Percentiles rank a stretch among this genome's conserved stretches.
Conservation (phyloP, 2,113 vertebrate species). For the Antigone vipio region DNA sequence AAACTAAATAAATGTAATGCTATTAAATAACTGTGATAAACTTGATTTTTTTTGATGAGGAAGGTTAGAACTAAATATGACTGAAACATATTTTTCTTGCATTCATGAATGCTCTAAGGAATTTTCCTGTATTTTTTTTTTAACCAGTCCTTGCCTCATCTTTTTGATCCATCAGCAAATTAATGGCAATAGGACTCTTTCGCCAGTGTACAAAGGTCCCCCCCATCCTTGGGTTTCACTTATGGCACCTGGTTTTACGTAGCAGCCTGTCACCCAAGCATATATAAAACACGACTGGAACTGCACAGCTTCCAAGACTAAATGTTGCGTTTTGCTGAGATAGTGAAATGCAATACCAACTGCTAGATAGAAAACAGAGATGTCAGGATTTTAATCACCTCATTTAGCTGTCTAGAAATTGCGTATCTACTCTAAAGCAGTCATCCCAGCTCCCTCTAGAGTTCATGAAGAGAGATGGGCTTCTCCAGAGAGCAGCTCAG, state of each 20-base stretch:
- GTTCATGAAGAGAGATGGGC: not conserved
- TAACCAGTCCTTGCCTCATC: not conserved
- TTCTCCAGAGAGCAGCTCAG: not conserved
- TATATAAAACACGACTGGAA: not conserved
- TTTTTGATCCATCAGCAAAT: not conserved
- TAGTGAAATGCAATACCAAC: not conserved
- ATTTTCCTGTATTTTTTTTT: not conserved
- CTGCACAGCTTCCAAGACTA: not conserved
- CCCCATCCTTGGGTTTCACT: not conserved
- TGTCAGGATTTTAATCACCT: not conserved
- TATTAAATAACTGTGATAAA: not conserved
- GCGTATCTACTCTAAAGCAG: not conserved
- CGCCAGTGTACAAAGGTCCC: not conserved
- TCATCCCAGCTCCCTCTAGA: slow-evolving; percentile 41
- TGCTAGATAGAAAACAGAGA: not conserved
- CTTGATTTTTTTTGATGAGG: not conserved
- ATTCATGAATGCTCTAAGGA: not conserved
- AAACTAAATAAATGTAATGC: not conserved
- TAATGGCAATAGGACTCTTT: not conserved
- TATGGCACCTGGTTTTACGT: not conserved
- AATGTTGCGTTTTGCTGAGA: not conserved
- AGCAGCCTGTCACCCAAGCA: not conserved
- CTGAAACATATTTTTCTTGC: not conserved
- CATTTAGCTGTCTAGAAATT: not conserved
- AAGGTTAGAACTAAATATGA: not conserved